phyloP scores from a whole-genome alignment of 2,888 invertebrate genomes.

The Lasioglossum malachurum region DNA sequence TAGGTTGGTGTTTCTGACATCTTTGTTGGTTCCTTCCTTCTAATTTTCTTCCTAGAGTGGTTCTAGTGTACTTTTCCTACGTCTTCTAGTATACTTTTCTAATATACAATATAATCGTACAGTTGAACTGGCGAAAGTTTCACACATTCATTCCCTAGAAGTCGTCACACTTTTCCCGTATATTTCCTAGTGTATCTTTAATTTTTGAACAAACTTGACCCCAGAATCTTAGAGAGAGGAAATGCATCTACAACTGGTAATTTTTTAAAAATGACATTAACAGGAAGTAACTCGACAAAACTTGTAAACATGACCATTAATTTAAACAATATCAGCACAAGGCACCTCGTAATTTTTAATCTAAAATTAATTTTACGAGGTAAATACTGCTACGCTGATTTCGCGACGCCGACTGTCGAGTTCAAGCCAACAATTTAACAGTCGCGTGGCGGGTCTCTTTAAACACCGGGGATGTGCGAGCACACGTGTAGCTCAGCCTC shows the following conservation, averaged over 20 bases:
- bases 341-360: too few species aligned
- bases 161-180: too few species aligned
- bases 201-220: too few species aligned
- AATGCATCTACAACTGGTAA: too few species aligned
- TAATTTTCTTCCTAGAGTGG: not conserved
- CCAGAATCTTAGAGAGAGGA: too few species aligned
- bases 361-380: not conserved
- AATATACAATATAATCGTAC: too few species aligned
- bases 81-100: too few species aligned
- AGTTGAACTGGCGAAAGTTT: too few species aligned
- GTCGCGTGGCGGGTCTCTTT: not conserved
- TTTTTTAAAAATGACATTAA: too few species aligned
- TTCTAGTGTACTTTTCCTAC: not conserved
- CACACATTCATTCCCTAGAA: too few species aligned
- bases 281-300: not conserved
- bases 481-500: constrained; percentile 23
- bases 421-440: constrained; percentile 4
- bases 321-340: not conserved
- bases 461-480: not conserved
- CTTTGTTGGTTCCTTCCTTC: not conserved
- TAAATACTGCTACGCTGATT: not conserved
- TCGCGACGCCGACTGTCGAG: not conserved
- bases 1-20: not conserved
- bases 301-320: not conserved
- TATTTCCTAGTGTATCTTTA: not conserved